Conservation (phyloP, 2,797 vertebrate genomes). For the Saxicola maurus region DNA sequence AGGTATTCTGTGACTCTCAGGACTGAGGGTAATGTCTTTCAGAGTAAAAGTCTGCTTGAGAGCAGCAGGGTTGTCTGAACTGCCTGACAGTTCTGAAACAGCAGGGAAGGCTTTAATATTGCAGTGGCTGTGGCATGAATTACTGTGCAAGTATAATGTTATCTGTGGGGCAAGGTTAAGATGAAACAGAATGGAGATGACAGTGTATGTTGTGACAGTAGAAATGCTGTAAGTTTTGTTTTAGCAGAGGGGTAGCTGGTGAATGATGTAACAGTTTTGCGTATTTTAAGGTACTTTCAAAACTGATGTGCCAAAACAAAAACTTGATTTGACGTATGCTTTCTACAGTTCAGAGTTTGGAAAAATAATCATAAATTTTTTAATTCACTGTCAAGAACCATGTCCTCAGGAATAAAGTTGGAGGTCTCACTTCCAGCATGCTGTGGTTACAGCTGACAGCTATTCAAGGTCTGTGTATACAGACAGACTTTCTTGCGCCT, state of each 20-base stretch:
- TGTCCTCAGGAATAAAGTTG: not conserved
- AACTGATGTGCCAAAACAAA: not conserved
- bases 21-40: not conserved
- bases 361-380: not conserved
- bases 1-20: not conserved
- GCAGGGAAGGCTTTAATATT: not conserved
- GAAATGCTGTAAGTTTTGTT: not conserved
- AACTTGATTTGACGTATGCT: not conserved
- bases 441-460: not conserved
- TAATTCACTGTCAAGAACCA: not conserved
- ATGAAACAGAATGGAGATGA: not conserved
- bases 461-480: not conserved
- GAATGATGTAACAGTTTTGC: not conserved
- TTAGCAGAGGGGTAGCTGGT: not conserved
- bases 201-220: not conserved
- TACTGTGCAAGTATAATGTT: not conserved
- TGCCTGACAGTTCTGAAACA: not conserved
- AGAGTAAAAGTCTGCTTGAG: not conserved
- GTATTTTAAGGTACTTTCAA: not conserved
- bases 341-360: not conserved
- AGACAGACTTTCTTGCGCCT: not conserved
- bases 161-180: not conserved
- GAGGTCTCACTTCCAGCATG: not conserved
- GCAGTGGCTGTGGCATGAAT: not conserved
- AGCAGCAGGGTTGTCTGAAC: not conserved